Percentiles rank a stretch among this genome's conserved stretches.
These are phyloP conservation scores for Anguilla obscura DNA, from an alignment of 2,797 vertebrate species.

Conservation along the genomic window DNA sequence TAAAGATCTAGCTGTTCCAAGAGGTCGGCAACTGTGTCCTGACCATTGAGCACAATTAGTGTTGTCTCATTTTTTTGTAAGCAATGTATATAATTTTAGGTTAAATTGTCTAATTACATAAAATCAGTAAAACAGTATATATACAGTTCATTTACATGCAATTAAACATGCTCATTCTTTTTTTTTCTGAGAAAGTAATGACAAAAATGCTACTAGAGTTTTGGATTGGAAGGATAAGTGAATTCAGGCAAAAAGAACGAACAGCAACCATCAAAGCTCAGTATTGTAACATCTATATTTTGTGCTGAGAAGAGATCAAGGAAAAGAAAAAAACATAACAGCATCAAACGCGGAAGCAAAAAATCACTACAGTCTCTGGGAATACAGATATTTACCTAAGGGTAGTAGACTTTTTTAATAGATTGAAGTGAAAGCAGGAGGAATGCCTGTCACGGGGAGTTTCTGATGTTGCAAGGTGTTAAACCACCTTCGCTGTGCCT, in stretches of 20 bases:
- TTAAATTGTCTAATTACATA: background rate
- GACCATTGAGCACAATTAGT: background rate
- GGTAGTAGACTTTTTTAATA: constrained; percentile 27
- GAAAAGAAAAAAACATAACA: constrained; percentile 14
- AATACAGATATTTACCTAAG: constrained; percentile 37
- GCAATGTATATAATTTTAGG: background rate
- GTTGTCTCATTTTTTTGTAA: background rate
- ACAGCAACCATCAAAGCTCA: constrained; percentile 15
- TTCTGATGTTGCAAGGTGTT: constrained; percentile 28
- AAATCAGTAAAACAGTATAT: background rate
- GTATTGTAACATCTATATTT: constrained; percentile 13
- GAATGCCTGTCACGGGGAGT: constrained; percentile 9
- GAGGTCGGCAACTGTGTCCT: background rate
- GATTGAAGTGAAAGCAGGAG: constrained; percentile 37
- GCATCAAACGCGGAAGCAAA: constrained; percentile 21
- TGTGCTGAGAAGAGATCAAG: background rate
- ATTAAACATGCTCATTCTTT: background rate
- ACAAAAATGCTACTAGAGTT: background rate
- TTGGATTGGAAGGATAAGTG: background rate
- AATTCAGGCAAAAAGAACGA: background rate
- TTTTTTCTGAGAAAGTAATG: background rate
- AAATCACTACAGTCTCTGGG: constrained; percentile 40
- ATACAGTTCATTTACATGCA: background rate
- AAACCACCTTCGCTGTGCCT: constrained; percentile 36
- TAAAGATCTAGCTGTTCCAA: background rate